Conservation (phyloP, 1,140 invertebrate species). For the Agrypnia vestita region DNA sequence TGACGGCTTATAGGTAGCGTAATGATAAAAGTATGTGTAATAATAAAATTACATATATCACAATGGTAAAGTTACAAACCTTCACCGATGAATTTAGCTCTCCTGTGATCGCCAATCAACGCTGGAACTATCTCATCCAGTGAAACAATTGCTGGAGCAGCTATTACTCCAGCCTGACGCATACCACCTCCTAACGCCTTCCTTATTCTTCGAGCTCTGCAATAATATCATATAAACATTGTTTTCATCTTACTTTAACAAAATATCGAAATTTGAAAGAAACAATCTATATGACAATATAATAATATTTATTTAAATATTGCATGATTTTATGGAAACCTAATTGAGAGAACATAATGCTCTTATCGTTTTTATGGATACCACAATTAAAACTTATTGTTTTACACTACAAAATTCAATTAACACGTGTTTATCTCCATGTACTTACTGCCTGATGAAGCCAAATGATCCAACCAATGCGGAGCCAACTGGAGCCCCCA, state of each 20-base stretch:
- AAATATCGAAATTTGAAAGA: too few species aligned
- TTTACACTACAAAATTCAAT: too few species aligned
- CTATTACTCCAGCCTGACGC: conserved; percentile 91
- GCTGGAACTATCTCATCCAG: conserved; percentile 83
- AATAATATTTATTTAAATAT: too few species aligned
- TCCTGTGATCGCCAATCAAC: conserved; percentile 83
- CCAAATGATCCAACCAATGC: conserved; percentile 84
- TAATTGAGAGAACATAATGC: too few species aligned
- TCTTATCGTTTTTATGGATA: too few species aligned
- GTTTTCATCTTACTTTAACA: neutral
- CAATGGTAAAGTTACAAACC: conserved; percentile 68
- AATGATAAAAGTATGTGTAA: too few species aligned
- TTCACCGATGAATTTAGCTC: conserved; percentile 79
- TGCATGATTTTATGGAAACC: too few species aligned
- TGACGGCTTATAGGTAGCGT: too few species aligned
- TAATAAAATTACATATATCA: too few species aligned
- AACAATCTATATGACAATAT: too few species aligned
- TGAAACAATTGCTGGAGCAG: conserved; percentile 89
- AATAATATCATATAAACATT: conserved; percentile 52
- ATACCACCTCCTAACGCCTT: conserved; percentile 94
- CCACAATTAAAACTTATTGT: too few species aligned
- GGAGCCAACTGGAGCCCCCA: conserved; percentile 92
- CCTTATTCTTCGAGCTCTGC: conserved; percentile 82
- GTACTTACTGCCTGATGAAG: conserved; percentile 85
- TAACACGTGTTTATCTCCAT: too few species aligned